phyloP scores from a whole-genome alignment of 2,113 vertebrate genomes.

The Tapirus terrestris region DNA sequence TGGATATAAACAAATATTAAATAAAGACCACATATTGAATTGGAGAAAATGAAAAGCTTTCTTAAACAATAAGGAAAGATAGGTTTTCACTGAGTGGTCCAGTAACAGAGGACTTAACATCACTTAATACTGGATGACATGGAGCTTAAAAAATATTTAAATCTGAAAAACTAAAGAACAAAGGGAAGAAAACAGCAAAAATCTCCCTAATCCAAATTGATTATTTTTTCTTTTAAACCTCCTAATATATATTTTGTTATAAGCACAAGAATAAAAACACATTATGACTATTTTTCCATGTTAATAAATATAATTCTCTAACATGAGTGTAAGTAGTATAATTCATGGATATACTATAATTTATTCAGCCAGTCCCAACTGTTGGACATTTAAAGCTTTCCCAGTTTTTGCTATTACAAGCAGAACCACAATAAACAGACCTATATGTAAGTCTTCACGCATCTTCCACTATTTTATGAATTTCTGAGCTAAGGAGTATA shows the following conservation, averaged over 20 bases:
- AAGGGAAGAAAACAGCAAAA: not conserved
- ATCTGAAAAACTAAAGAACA: not conserved
- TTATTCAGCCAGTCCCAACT: not conserved
- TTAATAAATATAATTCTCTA: constrained; percentile 10
- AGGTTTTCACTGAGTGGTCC: not conserved
- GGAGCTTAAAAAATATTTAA: not conserved
- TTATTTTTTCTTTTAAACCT: not conserved
- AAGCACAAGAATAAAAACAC: constrained; percentile 13
- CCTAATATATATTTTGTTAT: not conserved
- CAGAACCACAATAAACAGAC: not conserved
- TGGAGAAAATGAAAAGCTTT: not conserved
- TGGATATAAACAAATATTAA: not conserved
- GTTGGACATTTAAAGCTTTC: not conserved
- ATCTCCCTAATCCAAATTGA: not conserved
- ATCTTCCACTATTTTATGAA: not conserved
- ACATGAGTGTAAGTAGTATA: not conserved
- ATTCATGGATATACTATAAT: not conserved
- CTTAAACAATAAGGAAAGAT: not conserved
- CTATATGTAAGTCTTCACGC: not conserved
- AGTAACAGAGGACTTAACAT: not conserved
- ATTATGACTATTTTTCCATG: not conserved
- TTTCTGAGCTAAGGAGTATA: not conserved
- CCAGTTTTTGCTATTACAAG: not conserved
- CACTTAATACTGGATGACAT: not conserved
- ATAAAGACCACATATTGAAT: not conserved